Evolutionary conservation across 2,797 vertebrate species (phyloP).

Genomic region (Falco berigora): DNA sequence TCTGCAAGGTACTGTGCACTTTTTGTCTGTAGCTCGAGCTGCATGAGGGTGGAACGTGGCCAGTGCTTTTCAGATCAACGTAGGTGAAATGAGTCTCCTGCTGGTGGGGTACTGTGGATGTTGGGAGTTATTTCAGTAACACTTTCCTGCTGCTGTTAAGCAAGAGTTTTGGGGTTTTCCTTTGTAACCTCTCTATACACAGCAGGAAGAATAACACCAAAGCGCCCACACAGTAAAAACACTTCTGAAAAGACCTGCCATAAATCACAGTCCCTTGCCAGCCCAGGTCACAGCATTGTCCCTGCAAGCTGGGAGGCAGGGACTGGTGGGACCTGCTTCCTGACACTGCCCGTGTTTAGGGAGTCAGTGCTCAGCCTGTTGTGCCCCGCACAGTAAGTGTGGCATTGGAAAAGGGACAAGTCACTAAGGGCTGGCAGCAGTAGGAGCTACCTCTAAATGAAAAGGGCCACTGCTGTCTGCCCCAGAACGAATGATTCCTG

Average conservation of each 20-base stretch:
- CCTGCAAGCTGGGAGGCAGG: background rate
- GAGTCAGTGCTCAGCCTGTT: background rate
- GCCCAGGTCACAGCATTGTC: background rate
- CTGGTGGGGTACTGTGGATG: accelerated
- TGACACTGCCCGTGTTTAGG: background rate
- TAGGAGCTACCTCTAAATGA: background rate
- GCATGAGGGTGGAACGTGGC: accelerated
- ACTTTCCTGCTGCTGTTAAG: background rate
- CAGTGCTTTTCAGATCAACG: background rate
- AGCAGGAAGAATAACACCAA: background rate
- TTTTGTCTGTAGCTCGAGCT: background rate
- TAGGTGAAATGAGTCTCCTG: background rate
- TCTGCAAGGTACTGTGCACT: background rate
- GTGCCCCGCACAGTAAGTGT: background rate
- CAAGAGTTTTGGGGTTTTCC: background rate
- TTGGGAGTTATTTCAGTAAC: background rate
- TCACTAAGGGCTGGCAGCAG: background rate
- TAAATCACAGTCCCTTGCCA: accelerated
- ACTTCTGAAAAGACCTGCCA: background rate
- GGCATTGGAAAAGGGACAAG: background rate
- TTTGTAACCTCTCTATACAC: background rate
- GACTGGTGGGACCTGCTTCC: background rate
- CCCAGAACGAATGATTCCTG: background rate
- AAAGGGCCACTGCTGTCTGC: background rate
- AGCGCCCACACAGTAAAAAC: background rate